Evolutionary conservation across 2,797 vertebrate species (phyloP).

Genomic region (Characodon lateralis): DNA sequence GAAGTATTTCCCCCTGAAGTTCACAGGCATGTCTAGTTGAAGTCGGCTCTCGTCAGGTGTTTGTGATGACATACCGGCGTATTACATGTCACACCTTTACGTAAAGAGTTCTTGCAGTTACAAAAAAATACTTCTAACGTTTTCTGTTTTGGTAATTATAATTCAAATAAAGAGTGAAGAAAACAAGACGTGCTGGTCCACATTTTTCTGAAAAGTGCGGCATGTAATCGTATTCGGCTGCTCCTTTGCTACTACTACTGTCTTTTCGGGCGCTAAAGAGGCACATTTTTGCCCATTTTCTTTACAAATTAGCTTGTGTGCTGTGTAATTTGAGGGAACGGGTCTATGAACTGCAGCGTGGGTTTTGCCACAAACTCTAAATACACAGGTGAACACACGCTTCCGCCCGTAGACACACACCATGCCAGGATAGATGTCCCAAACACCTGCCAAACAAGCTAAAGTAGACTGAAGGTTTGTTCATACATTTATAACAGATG

Average conservation of each 20-base stretch:
- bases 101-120: no score
- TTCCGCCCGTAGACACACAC: no score
- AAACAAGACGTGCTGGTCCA: not conserved
- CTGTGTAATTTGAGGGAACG: no score
- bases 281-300: no score
- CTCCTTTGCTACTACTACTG: not conserved
- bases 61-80: not conserved
- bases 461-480: no score
- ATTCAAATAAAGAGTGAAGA: not conserved
- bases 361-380: no score
- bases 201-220: not conserved
- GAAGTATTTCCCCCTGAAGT: not conserved
- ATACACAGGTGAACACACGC: no score
- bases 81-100: not conserved
- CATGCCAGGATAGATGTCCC: no score
- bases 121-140: not conserved
- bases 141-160: not conserved
- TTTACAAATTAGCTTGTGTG: no score
- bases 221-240: not conserved
- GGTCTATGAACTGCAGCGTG: no score
- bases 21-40: not conserved
- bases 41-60: not conserved
- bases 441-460: no score
- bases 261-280: not conserved
- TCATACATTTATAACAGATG: no score